These are phyloP conservation scores for Syngnathus rostellatus DNA, from an alignment of 2,797 vertebrate genomes.

Conservation along the genomic window DNA sequence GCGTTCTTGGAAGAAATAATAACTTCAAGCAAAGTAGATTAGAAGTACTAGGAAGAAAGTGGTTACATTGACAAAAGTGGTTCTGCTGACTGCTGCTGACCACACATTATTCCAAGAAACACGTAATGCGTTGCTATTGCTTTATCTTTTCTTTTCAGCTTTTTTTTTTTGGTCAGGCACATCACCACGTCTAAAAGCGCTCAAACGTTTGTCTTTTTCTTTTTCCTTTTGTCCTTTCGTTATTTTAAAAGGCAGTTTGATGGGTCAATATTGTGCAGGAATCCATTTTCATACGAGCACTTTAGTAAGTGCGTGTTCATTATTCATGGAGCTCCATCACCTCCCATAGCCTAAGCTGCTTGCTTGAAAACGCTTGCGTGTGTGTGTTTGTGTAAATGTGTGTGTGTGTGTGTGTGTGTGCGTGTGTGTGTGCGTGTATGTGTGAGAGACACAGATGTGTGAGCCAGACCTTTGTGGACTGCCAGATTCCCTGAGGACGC, in stretches of 20 bases:
- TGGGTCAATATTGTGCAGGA: conserved; percentile 55
- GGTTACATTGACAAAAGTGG: neutral
- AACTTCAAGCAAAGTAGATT: neutral
- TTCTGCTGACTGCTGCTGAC: conserved; percentile 5
- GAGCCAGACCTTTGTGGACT: conserved; percentile 38
- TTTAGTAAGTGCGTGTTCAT: conserved; percentile 49
- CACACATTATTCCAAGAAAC: neutral
- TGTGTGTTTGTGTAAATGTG: no score
- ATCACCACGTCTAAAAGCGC: no score
- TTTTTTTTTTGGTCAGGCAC: neutral
- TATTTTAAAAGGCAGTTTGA: conserved; percentile 15
- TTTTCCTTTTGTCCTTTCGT: conserved; percentile 8
- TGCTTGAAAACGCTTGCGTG: conserved; percentile 10
- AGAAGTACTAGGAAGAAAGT: neutral
- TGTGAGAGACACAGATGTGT: conserved; percentile 12
- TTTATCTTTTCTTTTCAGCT: neutral
- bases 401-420: neutral
- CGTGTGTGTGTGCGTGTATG: no score
- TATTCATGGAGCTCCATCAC: conserved; percentile 53
- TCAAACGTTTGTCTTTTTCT: no score
- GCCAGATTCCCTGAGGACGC: conserved; percentile 38
- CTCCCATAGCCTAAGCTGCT: conserved; percentile 35
- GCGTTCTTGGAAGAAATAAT: conserved; percentile 5
- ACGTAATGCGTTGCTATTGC: neutral
- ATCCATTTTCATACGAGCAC: conserved; percentile 61